A percentile compares a stretch with the other conserved stretches of the same genome.
These are phyloP conservation scores for Campoplex nolae DNA, from an alignment of 2,888 invertebrate genomes.

Conservation along the genomic window DNA sequence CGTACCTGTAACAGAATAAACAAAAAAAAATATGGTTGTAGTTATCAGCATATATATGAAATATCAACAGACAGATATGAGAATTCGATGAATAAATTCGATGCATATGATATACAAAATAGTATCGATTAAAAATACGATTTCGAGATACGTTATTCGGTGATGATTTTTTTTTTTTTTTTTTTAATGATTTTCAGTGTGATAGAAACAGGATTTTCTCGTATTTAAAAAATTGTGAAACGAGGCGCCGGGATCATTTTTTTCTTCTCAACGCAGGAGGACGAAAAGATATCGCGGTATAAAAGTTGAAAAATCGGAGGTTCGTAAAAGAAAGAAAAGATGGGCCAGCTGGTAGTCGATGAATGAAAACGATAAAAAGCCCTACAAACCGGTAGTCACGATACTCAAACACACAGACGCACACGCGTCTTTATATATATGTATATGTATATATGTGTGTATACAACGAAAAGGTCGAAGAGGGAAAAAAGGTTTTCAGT, in stretches of 20 bases:
- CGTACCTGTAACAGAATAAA: constrained; percentile 56
- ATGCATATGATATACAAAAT: not conserved
- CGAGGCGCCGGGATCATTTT: not conserved
- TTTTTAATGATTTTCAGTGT: not conserved
- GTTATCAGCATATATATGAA: not conserved
- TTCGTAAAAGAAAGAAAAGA: constrained; percentile 28
- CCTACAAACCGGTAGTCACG: constrained; percentile 55
- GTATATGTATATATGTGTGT: constrained; percentile 11
- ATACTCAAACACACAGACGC: constrained; percentile 25
- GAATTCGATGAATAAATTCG: not conserved
- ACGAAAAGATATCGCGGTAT: not conserved
- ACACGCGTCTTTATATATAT: too few species aligned
- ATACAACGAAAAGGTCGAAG: constrained; percentile 20
- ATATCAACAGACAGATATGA: not conserved
- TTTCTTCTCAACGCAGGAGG: not conserved
- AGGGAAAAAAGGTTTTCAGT: constrained; percentile 65
- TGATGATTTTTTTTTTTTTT: not conserved
- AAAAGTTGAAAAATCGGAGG: constrained; percentile 1
- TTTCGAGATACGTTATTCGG: not conserved
- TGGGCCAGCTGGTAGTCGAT: constrained; percentile 66
- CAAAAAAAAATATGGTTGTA: constrained; percentile 14
- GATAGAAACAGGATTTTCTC: constrained; percentile 11
- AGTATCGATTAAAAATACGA: not conserved
- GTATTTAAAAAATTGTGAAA: constrained; percentile 40
- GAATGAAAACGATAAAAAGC: constrained; percentile 66